Evolutionary conservation across 2,113 vertebrate genomes (phyloP).

Genomic region (Coregonus clupeaformis): DNA sequence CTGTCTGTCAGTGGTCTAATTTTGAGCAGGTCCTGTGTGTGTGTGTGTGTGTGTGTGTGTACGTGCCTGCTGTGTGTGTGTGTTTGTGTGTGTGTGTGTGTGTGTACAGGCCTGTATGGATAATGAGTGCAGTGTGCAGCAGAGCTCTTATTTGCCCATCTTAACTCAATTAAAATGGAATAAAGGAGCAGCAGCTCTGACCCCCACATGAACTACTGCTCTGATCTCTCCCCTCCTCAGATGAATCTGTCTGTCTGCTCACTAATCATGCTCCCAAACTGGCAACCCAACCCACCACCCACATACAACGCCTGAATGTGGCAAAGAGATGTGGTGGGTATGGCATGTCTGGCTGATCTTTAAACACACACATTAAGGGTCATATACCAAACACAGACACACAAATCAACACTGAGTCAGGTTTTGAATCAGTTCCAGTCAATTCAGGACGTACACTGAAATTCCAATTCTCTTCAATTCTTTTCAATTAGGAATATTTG

Average conservation of each 20-base stretch:
- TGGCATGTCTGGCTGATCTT: conserved; percentile 45
- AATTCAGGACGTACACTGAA: too few relatives aligned
- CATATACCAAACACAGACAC: conserved; percentile 23
- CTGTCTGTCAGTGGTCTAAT: too few relatives aligned
- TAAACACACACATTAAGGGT: conserved; percentile 44
- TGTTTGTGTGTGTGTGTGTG: neutral
- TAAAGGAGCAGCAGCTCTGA: conserved; percentile 81
- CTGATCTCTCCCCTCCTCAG: conserved; percentile 79
- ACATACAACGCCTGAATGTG: too few relatives aligned
- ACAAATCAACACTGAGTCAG: neutral
- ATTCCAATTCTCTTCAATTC: too few relatives aligned
- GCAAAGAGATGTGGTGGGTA: neutral
- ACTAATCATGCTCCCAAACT: conserved; percentile 42
- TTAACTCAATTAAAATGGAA: conserved; percentile 99
- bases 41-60: neutral
- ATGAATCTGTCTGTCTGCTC: conserved; percentile 80
- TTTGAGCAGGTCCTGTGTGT: too few relatives aligned
- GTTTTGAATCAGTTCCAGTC: too few relatives aligned
- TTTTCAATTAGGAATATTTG: too few relatives aligned
- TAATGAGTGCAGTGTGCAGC: conserved; percentile 76
- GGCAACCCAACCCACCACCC: too few relatives aligned
- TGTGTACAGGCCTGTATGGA: conserved; percentile 18
- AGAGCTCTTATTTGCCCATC: conserved; percentile 95
- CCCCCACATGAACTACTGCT: conserved; percentile 82
- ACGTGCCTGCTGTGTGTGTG: neutral